Evolutionary conservation across 1,140 invertebrate genomes (phyloP).

Genomic region (Formica selysi): DNA sequence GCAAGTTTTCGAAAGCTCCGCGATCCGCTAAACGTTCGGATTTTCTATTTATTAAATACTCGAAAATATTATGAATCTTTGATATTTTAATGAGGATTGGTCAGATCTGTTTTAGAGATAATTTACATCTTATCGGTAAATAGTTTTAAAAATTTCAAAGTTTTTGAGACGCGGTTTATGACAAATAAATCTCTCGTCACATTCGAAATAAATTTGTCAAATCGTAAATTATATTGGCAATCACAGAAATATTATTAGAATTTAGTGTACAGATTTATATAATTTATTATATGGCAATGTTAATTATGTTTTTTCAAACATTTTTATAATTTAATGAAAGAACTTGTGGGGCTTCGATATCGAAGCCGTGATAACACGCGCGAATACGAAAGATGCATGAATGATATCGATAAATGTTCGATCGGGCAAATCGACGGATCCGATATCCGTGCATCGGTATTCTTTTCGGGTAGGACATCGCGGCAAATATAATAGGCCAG

Average conservation of each 20-base stretch:
- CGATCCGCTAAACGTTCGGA: not conserved
- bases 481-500: conserved; percentile 82
- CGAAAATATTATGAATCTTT: not conserved
- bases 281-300: not conserved
- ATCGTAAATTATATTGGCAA: not conserved
- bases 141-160: not conserved
- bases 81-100: not conserved
- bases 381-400: not conserved
- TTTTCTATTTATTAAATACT: conserved; percentile 7
- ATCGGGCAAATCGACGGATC: not conserved
- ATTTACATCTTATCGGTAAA: conserved; percentile 1
- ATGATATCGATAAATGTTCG: not conserved
- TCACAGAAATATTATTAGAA: not conserved
- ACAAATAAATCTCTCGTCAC: not conserved
- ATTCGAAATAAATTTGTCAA: not conserved
- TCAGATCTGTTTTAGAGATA: not conserved
- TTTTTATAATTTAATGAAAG: not conserved
- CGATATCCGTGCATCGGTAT: not conserved
- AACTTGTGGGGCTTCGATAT: not conserved
- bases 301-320: not conserved
- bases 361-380: not conserved
- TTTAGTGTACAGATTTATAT: not conserved
- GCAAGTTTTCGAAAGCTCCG: conserved; percentile 4
- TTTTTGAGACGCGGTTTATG: not conserved
- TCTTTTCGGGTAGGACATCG: conserved; percentile 47